Evolutionary conservation across 2,797 vertebrate species (phyloP), one percentile per base, ranked within the genome.

Genomic region (Monodelphis domestica): DNA sequence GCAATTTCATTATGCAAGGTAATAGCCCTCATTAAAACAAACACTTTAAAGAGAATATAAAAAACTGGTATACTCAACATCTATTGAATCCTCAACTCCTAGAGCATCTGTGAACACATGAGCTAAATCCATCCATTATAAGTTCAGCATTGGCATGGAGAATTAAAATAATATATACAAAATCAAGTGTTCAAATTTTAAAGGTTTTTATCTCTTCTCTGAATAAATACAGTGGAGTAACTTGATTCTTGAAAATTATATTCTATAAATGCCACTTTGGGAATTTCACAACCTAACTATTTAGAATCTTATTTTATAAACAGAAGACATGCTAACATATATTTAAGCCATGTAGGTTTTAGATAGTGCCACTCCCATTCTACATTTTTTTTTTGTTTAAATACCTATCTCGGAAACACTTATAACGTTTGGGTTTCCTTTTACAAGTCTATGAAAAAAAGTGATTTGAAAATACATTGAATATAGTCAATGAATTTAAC

Each of bases 1-100:
- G 5, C 90, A 91, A 87, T 95, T 95, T 89, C 26, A 84, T 93
- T 10, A 91, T 70, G 5, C n/a, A 50, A 52, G 89, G 78, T 52
- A 11, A 93, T 94, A 84, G 4, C 9, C 29, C 89, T 92, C 24
- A 63, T 90, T 54, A 92, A 95, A 93, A 87, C 55, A 89, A 92
- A 92, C 92, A 45, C 52, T 89, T 96, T 30, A 57, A 0, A 93
- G 88, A 84, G 12, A 2, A 26, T 88, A 21, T 78, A 50, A 89
- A 94, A 1, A n/a, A n/a, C n/a, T n/a, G n/a, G 9, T 33, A 33
- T 59, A 17, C 5, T 70, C n/a, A 38, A 70, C 15, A 70, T 38
- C n/a, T 70, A 70, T 38, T 38, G n/a, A 38, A 70, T 70, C 38
- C 29, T 38, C 33, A 70, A 70, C n/a, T 70, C n/a, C 14, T n/a